phyloP scores from a whole-genome alignment of 2,888 invertebrate species.

The Parnassius mnemosyne region DNA sequence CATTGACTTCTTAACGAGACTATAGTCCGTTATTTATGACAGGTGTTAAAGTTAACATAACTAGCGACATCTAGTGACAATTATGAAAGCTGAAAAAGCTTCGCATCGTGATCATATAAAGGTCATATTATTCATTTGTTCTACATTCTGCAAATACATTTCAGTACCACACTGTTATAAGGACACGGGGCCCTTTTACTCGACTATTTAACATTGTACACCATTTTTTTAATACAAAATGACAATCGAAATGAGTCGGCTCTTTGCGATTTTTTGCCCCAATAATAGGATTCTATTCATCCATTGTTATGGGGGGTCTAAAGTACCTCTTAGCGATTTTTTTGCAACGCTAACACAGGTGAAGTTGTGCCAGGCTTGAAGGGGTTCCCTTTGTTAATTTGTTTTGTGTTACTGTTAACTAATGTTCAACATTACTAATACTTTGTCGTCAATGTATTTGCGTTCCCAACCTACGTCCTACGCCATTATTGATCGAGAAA shows the following conservation, averaged over 20 bases:
- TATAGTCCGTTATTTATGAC: no score
- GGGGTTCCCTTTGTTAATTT: slow-evolving; percentile 42
- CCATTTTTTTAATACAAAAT: slow-evolving; percentile 57
- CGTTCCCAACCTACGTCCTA: slow-evolving; percentile 1
- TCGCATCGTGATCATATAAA: no score
- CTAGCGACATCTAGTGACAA: no score
- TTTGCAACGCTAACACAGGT: slow-evolving; percentile 52
- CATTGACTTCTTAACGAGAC: no score
- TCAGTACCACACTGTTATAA: slow-evolving; percentile 26
- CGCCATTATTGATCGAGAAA: neutral
- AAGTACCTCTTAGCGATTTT: slow-evolving; percentile 50
- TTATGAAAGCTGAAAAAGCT: no score
- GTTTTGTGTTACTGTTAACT: slow-evolving; percentile 27
- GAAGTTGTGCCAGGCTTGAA: slow-evolving; percentile 46
- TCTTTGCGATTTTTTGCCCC: slow-evolving; percentile 55
- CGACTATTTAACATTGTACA: slow-evolving; percentile 49
- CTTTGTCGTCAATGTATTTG: slow-evolving; percentile 15
- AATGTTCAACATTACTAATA: slow-evolving; percentile 23
- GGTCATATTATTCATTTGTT: no score
- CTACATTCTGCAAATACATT: no score
- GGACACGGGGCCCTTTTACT: slow-evolving; percentile 22
- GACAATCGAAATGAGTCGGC: slow-evolving; percentile 54
- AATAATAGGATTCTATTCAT: slow-evolving; percentile 51
- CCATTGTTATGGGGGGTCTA: slow-evolving; percentile 65
- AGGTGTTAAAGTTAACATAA: no score